Evolutionary conservation across 2,888 invertebrate species (phyloP), one percentile per base, ranked within the genome.

Genomic region (Xestoiulus laeticollis): DNA sequence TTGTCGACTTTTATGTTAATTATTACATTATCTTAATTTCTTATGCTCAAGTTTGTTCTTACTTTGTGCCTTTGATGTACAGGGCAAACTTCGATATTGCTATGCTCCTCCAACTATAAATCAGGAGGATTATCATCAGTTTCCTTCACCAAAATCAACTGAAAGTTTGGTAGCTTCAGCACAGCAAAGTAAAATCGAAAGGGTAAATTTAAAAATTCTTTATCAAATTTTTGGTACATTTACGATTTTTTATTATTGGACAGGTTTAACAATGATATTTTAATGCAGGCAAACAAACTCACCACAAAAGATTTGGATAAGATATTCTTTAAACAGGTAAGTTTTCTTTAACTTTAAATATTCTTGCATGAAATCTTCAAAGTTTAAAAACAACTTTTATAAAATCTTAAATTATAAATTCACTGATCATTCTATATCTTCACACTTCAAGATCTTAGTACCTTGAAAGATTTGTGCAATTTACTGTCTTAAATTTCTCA

Each of bases 41-140:
- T 48, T 48, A 30, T 30, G 5, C 14, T 78, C 26, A 30, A 6
- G 10, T 78, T 78, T 78, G 53, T 19, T n/a, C n/a, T n/a, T n/a
- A n/a, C n/a, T 30, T 30, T 16, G 14, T 16, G 30, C 3, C 14
- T 5, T 86, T 6, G 30, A 26, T 59, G 44, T 97, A 0, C 95
- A 95, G 91, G 99, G 99, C 0, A 95, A 95, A 90, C 92, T 99
- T 53, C 93, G 96, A 2, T 98, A 95, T 93, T 96, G 96, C 87
- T 93, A 95, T 89, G 94, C 96, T 0, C 99, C 99, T 3, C 97
- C 98, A 0, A 95, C 93, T 14, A 91, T 93, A 0, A 90, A 92
- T 0, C 95, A 96, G 89, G 92, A 93, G 0, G 93, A 94, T 0
- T 96, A 95, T 92, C 91, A 93, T 82, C 26, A 43, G 48, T 89